Evolutionary conservation across 2,888 invertebrate species (phyloP).

Genomic region (Mythimna vitellina): DNA sequence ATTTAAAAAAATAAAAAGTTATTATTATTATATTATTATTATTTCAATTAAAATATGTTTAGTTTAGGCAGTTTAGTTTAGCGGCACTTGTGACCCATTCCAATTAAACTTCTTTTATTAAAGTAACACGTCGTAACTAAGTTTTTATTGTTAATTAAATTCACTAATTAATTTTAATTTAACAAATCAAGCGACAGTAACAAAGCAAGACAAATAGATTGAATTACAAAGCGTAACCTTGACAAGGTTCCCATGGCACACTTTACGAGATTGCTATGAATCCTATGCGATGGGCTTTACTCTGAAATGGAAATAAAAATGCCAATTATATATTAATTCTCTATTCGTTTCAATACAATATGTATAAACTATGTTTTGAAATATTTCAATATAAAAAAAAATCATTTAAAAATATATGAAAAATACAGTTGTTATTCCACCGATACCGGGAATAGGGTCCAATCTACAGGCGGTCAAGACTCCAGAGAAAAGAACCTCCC

Average conservation of each 20-base stretch:
- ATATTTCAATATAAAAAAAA: no score
- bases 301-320: conserved; percentile 24
- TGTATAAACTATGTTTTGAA: no score
- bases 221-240: conserved; percentile 39
- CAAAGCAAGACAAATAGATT: conserved; percentile 15
- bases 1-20: no score
- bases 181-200: conserved; percentile 30
- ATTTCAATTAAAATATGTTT: no score
- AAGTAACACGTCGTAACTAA: conserved; percentile 11
- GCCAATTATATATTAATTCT: not conserved
- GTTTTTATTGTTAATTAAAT: conserved; percentile 43
- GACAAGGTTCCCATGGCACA: conserved; percentile 56
- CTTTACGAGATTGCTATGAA: conserved; percentile 26
- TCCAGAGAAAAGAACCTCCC: no score
- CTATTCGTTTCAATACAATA: not conserved
- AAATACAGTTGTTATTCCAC: no score
- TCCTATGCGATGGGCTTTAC: conserved; percentile 37
- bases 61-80: no score
- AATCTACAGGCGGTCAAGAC: no score
- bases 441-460: no score
- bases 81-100: not conserved
- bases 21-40: no score
- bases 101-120: not conserved
- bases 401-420: no score
- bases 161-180: conserved; percentile 10